These are phyloP conservation scores for Microctonus brassicae DNA, from an alignment of 2,888 invertebrate genomes.

Conservation along the genomic window DNA sequence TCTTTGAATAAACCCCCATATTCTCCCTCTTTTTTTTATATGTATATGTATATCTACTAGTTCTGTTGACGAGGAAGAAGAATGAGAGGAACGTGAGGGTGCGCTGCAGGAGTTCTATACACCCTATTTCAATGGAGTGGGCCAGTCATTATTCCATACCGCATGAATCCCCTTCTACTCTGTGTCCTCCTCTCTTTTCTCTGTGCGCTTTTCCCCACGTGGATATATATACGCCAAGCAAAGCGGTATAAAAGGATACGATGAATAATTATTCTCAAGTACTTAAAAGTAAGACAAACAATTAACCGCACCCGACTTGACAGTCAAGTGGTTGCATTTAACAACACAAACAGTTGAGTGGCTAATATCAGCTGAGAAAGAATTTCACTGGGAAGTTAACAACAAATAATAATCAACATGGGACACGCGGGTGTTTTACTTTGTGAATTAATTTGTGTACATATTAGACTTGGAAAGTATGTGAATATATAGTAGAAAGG, in stretches of 20 bases:
- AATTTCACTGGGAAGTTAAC: conserved; percentile 2
- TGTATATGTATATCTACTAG: neutral
- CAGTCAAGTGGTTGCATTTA: conserved; percentile 62
- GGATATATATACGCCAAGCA: conserved; percentile 11
- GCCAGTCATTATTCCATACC: conserved; percentile 54
- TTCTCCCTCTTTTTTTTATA: neutral
- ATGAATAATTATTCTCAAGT: conserved; percentile 65
- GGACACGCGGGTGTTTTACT: neutral
- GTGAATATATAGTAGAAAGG: neutral
- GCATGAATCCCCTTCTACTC: conserved; percentile 32
- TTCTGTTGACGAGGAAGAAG: conserved; percentile 14
- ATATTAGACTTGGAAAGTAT: neutral
- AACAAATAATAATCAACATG: conserved; percentile 4
- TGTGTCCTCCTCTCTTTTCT: conserved; percentile 36
- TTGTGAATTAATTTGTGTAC: neutral
- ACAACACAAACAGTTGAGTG: conserved; percentile 54
- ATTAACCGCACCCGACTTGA: conserved; percentile 61
- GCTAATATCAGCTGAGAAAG: conserved; percentile 33
- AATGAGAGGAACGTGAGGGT: conserved; percentile 40
- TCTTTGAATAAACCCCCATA: conserved; percentile 49
- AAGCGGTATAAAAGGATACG: conserved; percentile 55
- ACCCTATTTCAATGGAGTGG: conserved; percentile 55
- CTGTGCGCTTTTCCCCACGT: neutral
- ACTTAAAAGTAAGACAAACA: conserved; percentile 64
- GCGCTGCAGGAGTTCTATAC: conserved; percentile 39